These are phyloP conservation scores for Hyposmocoma kahamanoa DNA, from an alignment of 1,140 invertebrate species.

Conservation along the genomic window DNA sequence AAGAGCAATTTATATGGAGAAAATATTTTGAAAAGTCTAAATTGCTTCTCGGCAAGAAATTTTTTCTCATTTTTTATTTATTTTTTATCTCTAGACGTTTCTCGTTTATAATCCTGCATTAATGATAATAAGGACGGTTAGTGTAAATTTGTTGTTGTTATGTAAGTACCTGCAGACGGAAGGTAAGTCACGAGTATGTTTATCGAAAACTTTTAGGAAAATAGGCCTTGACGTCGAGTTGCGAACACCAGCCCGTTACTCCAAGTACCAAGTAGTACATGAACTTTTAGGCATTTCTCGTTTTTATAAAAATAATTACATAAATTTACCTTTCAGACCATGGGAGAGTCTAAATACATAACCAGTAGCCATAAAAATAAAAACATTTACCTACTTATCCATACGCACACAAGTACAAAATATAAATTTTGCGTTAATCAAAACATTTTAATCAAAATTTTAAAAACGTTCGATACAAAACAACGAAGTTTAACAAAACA, in stretches of 20 bases:
- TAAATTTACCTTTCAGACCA: too few relatives aligned
- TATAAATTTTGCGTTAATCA: background rate
- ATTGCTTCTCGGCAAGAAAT: background rate
- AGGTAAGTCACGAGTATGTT: background rate
- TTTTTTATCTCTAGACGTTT: background rate
- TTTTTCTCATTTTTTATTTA: background rate
- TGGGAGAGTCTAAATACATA: too few relatives aligned
- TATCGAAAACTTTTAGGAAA: background rate
- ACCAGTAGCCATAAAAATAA: too few relatives aligned
- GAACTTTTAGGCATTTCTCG: too few relatives aligned
- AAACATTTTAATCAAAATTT: background rate
- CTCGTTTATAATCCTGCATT: background rate
- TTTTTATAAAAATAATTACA: too few relatives aligned
- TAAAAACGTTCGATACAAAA: background rate
- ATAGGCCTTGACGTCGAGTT: too few relatives aligned
- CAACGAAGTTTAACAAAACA: background rate
- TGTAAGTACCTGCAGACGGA: background rate
- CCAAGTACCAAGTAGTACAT: background rate
- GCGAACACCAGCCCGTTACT: too few relatives aligned
- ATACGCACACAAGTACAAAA: background rate
- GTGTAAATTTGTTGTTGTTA: background rate
- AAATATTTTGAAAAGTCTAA: slow-evolving; percentile 7
- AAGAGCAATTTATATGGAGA: slow-evolving; percentile 30
- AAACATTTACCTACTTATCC: too few relatives aligned
- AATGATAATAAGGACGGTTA: background rate